Evolutionary conservation across 2,888 invertebrate genomes (phyloP), one percentile per base, ranked within the genome.

Genomic region (Zaprionus bogoriensis): DNA sequence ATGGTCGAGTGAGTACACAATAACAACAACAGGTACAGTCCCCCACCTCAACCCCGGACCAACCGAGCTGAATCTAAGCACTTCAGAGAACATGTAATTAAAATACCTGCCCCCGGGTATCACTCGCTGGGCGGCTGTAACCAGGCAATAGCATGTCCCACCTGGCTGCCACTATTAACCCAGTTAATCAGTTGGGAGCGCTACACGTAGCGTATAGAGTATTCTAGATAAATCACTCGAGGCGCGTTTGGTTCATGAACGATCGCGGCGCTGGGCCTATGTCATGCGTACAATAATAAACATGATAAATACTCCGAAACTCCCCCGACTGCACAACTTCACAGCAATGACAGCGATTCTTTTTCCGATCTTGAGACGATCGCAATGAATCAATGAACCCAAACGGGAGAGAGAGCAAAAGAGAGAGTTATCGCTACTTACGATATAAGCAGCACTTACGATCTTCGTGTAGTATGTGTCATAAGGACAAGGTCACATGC

Each of bases 21-120:
- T 28, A 53, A 47, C 39, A 42, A 54, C 10, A 38, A 45, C n/a
- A n/a, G n/a, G n/a, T n/a, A n/a, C n/a, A n/a, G n/a, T n/a, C n/a
- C n/a, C n/a, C n/a, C n/a, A n/a, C n/a, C n/a, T n/a, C n/a, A n/a
- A n/a, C n/a, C 6, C 4, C 27, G 19, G n/a, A 27, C 17, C 38
- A 23, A 23, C 17, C n/a, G n/a, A n/a, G n/a, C n/a, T n/a, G 32
- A 28, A 46, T 27, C 51, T 39, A 63, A 70, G 48, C 65, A 67
- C 78, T 81, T 59, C 51, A 75, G 41, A 39, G 42, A 50, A 46
- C 50, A 57, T 67, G 54, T 85, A 75, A 80, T 80, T 80, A 84
- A 81, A 78, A 78, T 65, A 73, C 60, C 52, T 67, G 60, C 59
- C 69, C 63, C 72, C 53, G 65, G 59, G 47, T 46, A 27, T 48